These are phyloP conservation scores for Sus scrofa DNA, from an alignment of 2,113 vertebrate genomes.

Conservation along the genomic window DNA sequence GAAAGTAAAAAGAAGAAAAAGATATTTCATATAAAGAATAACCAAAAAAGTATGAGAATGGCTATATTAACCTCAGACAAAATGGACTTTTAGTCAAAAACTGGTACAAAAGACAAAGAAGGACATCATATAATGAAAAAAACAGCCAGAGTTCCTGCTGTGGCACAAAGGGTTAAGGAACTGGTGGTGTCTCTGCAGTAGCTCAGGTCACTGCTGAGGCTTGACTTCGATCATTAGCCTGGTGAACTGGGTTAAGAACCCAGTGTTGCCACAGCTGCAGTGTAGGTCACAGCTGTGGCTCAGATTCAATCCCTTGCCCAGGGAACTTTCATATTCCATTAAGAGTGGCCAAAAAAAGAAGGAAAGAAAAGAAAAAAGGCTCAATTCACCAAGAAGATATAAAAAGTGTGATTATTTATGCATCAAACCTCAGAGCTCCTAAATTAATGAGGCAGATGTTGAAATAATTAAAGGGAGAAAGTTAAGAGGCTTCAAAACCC, in stretches of 20 bases:
- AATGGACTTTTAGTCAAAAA: slow-evolving; percentile 13
- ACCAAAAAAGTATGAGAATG: background rate
- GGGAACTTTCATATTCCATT: too few species aligned
- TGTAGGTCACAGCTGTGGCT: too few species aligned
- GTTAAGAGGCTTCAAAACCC: background rate
- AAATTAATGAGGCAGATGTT: background rate
- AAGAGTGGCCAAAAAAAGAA: too few species aligned
- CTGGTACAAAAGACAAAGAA: background rate
- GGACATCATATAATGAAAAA: background rate
- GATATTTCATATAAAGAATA: background rate
- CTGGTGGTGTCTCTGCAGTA: too few species aligned
- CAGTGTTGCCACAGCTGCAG: too few species aligned
- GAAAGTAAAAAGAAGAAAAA: background rate
- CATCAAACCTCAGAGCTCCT: background rate
- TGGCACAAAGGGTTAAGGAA: too few species aligned
- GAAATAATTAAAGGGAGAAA: background rate
- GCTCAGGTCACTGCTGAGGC: too few species aligned
- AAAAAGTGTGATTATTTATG: background rate
- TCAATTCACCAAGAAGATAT: background rate
- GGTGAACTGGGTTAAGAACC: too few species aligned
- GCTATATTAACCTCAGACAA: background rate
- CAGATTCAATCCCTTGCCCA: too few species aligned
- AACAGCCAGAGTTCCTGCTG: background rate
- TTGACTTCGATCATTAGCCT: too few species aligned
- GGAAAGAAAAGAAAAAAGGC: background rate